These are phyloP conservation scores for Meandrusa payeni DNA, from an alignment of 2,888 invertebrate genomes.

Conservation along the genomic window DNA sequence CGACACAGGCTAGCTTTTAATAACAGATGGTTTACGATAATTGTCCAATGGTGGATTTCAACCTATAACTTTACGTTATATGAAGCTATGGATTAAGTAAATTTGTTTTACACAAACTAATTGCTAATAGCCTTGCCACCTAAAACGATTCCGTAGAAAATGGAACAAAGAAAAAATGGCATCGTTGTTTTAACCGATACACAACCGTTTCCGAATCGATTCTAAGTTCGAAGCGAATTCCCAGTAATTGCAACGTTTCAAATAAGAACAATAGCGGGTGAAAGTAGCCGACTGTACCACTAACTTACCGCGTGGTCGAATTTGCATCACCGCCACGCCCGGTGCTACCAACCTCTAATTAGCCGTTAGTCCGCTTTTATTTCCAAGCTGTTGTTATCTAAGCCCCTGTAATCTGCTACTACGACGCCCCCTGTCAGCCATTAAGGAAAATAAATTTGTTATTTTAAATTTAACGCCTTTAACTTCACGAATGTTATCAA, in stretches of 20 bases:
- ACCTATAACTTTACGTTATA: no score
- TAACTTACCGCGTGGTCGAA: conserved; percentile 53
- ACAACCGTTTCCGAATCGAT: conserved; percentile 12
- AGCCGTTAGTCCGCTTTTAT: conserved; percentile 66
- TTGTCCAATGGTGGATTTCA: no score
- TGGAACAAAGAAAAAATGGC: not conserved
- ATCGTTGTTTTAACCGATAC: conserved; percentile 2
- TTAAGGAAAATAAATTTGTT: conserved; percentile 8
- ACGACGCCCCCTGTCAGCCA: conserved; percentile 42
- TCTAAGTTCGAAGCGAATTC: conserved; percentile 10
- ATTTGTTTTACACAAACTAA: conserved; percentile 13
- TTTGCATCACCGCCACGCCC: conserved; percentile 49
- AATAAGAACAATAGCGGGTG: conserved; percentile 32
- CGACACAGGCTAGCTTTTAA: no score
- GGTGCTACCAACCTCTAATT: conserved; percentile 56
- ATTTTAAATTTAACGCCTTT: no score
- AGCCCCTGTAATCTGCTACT: conserved; percentile 63
- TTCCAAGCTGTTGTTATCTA: conserved; percentile 70
- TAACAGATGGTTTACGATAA: no score
- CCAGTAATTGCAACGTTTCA: conserved; percentile 27
- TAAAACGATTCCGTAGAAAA: conserved; percentile 4
- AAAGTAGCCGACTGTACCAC: conserved; percentile 30
- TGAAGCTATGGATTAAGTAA: conserved; percentile 6
- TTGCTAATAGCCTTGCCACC: not conserved
- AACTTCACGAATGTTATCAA: no score